Evolutionary conservation across 1,140 invertebrate species (phyloP).

Genomic region (Aricia agestis): DNA sequence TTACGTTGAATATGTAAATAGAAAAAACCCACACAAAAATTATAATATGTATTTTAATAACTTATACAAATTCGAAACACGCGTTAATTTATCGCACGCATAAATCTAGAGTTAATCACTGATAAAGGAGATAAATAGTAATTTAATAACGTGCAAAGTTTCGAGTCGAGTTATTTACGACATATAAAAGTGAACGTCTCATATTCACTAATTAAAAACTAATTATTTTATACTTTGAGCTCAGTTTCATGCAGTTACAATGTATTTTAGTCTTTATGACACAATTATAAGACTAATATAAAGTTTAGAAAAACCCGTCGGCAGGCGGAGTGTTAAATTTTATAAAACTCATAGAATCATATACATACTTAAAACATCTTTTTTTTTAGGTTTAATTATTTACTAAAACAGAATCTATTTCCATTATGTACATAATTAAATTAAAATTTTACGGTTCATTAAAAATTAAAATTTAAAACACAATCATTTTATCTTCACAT

Average conservation of each 20-base stretch:
- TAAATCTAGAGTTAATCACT: conserved; percentile 11
- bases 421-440: no score
- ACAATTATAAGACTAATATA: background rate
- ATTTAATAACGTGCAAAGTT: conserved; percentile 33
- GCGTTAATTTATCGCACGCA: conserved; percentile 20
- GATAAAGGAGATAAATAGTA: conserved; percentile 19
- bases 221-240: conserved; percentile 20
- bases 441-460: no score
- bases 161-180: conserved; percentile 34
- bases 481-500: background rate
- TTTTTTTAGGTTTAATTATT: no score
- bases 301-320: background rate
- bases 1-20: background rate
- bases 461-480: no score
- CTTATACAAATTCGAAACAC: background rate
- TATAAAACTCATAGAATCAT: no score
- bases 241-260: conserved; percentile 6
- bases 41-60: conserved; percentile 6
- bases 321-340: background rate
- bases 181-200: conserved; percentile 28
- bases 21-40: conserved; percentile 17
- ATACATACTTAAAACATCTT: no score
- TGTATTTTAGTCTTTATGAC: background rate
- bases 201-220: conserved; percentile 23
- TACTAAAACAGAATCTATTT: no score